Base-by-base conservation (phyloP, 1,140 invertebrate species). In the Procambarus virginalis region DNA sequence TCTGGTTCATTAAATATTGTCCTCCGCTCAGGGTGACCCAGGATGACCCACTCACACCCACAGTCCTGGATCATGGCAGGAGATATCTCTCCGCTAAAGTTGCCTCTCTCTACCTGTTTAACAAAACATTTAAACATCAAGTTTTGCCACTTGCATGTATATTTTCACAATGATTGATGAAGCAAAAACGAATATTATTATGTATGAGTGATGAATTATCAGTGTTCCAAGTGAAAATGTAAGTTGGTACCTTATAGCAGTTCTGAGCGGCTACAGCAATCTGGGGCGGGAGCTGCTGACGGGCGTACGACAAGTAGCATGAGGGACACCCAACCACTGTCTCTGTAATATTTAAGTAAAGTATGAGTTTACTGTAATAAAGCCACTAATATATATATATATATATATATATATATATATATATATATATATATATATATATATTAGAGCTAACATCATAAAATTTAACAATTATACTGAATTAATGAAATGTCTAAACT, bases 1-100 rank as follows among this genome's bases (percentile, higher is more conserved):
- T 99, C 98, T 80, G 94, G 95, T 95, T 99, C 99, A 10, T 96
- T 96, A 94, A 99, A 99, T 82, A 99, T 96, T 92, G 98, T 97
- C 92, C 99, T 96, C 92, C 99, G 96, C 94, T 99, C 99, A 9
- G 98, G 99, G 94, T 99, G 99, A 0, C 99, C 99, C 49, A 99
- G 94, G 93, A 99, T 99, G 0, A 99, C 98, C 98, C 98, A 99
- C 22, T 97, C 95, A 87, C 96, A 96, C 17, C 97, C 97, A 93
- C 98, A 95, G 94, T 99, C 99, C 94, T 97, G 96, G 84, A 99
- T 96, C 98, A 99, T 99, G 48, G 97, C 97, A 92, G 98, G 86
- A n/a, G 84, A 88, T 46, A 95, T 95, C 92, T 96, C 95, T 93
- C 97, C 98, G 91, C 99, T 99, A 93, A 99, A 99, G 60, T 99